These are phyloP conservation scores for Rousettus madagascariensis DNA, from an alignment of 2,797 vertebrate genomes.

Conservation along the genomic window DNA sequence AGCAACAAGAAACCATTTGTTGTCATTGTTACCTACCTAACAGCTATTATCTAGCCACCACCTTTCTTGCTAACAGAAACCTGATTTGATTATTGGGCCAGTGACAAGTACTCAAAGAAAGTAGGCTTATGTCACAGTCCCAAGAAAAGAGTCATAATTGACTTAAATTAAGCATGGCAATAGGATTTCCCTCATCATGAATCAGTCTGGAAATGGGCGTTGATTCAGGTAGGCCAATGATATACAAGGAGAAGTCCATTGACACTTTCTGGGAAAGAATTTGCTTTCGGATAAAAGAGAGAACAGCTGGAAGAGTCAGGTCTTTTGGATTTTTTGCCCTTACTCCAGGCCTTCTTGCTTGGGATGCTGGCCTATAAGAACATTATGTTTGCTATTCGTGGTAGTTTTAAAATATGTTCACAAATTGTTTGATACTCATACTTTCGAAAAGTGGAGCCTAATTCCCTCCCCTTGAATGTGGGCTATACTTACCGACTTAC, in stretches of 20 bases:
- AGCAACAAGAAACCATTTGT: background rate
- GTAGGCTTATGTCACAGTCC: background rate
- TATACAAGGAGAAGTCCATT: background rate
- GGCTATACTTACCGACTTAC: background rate
- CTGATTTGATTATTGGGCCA: background rate
- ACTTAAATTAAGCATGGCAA: background rate
- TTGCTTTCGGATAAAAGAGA: background rate
- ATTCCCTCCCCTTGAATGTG: background rate
- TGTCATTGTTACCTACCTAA: background rate
- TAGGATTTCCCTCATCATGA: background rate
- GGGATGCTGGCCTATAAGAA: background rate
- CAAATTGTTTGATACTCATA: background rate
- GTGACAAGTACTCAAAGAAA: background rate
- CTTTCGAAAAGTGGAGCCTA: background rate
- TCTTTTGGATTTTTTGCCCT: background rate
- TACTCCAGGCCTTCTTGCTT: background rate
- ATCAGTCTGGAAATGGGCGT: background rate
- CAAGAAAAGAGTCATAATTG: background rate
- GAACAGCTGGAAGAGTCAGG: background rate
- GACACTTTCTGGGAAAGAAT: background rate
- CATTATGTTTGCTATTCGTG: background rate
- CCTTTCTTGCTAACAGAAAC: constrained; percentile 10
- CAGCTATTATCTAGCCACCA: background rate
- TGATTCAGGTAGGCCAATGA: background rate
- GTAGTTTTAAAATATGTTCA: background rate